phyloP scores from a whole-genome alignment of 2,797 vertebrate genomes.

The Glossophaga mutica region DNA sequence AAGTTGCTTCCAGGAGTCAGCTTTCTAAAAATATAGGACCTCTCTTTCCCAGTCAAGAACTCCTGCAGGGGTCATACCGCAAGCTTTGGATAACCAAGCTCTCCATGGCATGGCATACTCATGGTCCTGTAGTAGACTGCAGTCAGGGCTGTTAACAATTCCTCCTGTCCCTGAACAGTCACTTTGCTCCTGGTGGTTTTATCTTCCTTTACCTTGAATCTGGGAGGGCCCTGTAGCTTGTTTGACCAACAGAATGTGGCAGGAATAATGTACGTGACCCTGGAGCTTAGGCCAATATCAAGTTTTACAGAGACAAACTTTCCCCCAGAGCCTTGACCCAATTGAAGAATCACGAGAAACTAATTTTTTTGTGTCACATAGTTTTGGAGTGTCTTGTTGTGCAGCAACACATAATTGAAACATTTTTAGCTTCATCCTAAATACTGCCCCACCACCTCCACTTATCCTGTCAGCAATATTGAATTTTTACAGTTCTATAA shows the following conservation, averaged over 20 bases:
- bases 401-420: background rate
- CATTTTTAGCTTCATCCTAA: background rate
- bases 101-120: background rate
- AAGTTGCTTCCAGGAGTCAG: background rate
- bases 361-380: background rate
- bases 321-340: background rate
- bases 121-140: background rate
- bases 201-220: background rate
- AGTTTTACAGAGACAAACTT: background rate
- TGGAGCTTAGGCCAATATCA: background rate
- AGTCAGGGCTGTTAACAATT: background rate
- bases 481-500: background rate
- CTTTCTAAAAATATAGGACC: background rate
- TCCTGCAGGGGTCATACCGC: background rate
- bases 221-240: background rate
- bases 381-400: background rate
- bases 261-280: background rate
- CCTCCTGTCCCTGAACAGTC: background rate
- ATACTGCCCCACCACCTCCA: background rate
- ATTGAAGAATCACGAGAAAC: background rate
- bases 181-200: background rate
- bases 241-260: background rate
- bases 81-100: background rate
- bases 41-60: background rate
- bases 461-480: background rate